Conservation (phyloP, 53 echinoderm and acorn worm species). For the Antedon mediterranea region DNA sequence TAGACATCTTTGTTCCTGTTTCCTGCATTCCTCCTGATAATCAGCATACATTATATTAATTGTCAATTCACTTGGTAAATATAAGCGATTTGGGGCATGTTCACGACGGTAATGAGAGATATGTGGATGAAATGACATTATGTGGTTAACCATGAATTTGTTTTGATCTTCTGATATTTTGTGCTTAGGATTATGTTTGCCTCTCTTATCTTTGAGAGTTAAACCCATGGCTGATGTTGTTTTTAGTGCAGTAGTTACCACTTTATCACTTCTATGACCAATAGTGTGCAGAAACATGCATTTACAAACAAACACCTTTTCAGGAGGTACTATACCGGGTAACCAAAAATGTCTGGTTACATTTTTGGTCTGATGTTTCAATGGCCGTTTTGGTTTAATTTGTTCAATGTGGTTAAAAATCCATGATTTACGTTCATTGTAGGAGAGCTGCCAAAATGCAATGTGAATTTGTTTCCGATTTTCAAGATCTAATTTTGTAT, state of each 20-base stretch:
- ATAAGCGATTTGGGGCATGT: conserved; percentile 27
- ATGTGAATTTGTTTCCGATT: conserved; percentile 5
- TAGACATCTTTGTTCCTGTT: too few species aligned
- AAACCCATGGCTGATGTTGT: conserved; percentile 7
- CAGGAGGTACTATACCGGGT: too few species aligned
- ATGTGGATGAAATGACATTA: conserved; percentile 19
- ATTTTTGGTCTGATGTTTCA: too few species aligned
- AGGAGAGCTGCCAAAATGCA: conserved; percentile 14
- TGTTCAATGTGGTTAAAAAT: conserved; percentile 10
- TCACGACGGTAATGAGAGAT: conserved; percentile 27
- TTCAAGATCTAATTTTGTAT: conserved; percentile 2
- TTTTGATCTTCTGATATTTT: conserved; percentile 17
- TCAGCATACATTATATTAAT: conserved; percentile 9
- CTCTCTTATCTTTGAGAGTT: conserved; percentile 16
- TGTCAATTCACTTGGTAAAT: conserved; percentile 20
- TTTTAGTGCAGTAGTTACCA: conserved; percentile 10
- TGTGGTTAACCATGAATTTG: conserved; percentile 16
- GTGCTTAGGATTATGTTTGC: conserved; percentile 24
- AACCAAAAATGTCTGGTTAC: too few species aligned
- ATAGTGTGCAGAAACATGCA: conserved; percentile 26
- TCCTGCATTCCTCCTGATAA: too few species aligned
- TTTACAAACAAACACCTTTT: conserved; percentile 32
- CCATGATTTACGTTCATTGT: conserved; percentile 11
- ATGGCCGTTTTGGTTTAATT: conserved; percentile 18
- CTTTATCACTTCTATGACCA: conserved; percentile 13